Evolutionary conservation across 2,113 vertebrate genomes (phyloP).

Genomic region (Phalacrocorax pelagicus): DNA sequence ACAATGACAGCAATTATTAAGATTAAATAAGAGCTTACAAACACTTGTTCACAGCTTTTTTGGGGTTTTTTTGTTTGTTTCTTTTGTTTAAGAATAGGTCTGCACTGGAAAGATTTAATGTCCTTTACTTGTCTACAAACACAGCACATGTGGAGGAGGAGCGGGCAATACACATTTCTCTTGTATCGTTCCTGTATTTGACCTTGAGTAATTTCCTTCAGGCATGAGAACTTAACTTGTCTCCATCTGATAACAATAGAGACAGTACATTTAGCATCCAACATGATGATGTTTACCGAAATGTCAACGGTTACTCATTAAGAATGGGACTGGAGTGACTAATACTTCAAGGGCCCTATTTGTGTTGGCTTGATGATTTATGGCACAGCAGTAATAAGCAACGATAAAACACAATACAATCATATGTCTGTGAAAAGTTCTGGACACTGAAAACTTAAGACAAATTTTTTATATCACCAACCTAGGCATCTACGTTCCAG

Average conservation of each 20-base stretch:
- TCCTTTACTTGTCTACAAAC: background rate
- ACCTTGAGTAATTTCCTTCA: background rate
- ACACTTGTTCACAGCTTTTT: background rate
- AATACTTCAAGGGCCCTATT: background rate
- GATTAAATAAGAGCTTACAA: background rate
- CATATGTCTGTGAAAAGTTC: background rate
- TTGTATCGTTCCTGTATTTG: background rate
- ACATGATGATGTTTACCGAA: background rate
- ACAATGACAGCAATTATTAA: background rate
- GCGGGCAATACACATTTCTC: background rate
- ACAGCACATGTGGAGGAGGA: background rate
- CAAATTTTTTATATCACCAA: background rate
- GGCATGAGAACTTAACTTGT: background rate
- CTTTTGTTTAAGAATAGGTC: background rate
- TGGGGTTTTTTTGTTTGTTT: background rate
- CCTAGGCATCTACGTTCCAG: rapidly evolving
- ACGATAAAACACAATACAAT: background rate
- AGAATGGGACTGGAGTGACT: background rate
- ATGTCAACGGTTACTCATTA: background rate
- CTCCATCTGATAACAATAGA: background rate
- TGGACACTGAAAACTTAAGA: background rate
- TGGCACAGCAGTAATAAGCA: background rate
- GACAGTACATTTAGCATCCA: background rate
- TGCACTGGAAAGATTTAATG: background rate
- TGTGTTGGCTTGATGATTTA: background rate